A percentile compares a stretch with the other conserved stretches of the same genome.
Evolutionary conservation across 92 coral and sea anemone genomes (phyloP).

Genomic region (Epizoanthus fatuus): DNA sequence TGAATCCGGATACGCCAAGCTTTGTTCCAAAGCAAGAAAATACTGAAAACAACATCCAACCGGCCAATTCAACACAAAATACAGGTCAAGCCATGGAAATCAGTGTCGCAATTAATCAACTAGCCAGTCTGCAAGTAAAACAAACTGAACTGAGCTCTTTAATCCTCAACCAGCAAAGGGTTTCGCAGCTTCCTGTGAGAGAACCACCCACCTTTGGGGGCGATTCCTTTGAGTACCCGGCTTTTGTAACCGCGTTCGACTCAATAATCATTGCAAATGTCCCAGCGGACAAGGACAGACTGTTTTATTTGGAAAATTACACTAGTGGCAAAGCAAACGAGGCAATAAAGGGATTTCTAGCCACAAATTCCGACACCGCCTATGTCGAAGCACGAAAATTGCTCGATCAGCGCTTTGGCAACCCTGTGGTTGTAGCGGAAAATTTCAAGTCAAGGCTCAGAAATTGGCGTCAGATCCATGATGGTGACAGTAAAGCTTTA

Average conservation of each 20-base stretch:
- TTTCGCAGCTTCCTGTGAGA: no score
- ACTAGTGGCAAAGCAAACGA: no score
- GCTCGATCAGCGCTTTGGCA: slow-evolving; percentile 64
- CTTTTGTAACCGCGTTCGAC: background rate
- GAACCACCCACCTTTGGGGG: no score
- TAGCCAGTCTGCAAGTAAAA: no score
- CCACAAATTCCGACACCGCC: slow-evolving; percentile 26
- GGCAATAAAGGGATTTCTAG: no score
- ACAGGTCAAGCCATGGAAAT: no score
- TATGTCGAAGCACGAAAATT: slow-evolving; percentile 37
- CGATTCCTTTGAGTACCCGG: no score
- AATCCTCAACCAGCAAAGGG: no score
- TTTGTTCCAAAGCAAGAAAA: slow-evolving; percentile 24
- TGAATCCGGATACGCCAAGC: slow-evolving; percentile 15
- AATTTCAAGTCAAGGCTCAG: slow-evolving; percentile 68
- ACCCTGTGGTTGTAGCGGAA: slow-evolving; percentile 77
- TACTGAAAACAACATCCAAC: background rate
- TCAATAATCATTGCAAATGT: background rate
- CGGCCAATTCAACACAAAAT: background rate
- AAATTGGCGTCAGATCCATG: slow-evolving; percentile 74
- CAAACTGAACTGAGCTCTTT: no score
- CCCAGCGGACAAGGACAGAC: no score
- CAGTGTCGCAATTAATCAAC: no score
- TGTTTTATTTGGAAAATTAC: no score
- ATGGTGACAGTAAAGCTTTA: slow-evolving; percentile 45